Percentiles rank a stretch among this genome's conserved stretches.
These are phyloP conservation scores for Drosophila tsacasi DNA, from an alignment of 1,140 invertebrate species.

Conservation along the genomic window DNA sequence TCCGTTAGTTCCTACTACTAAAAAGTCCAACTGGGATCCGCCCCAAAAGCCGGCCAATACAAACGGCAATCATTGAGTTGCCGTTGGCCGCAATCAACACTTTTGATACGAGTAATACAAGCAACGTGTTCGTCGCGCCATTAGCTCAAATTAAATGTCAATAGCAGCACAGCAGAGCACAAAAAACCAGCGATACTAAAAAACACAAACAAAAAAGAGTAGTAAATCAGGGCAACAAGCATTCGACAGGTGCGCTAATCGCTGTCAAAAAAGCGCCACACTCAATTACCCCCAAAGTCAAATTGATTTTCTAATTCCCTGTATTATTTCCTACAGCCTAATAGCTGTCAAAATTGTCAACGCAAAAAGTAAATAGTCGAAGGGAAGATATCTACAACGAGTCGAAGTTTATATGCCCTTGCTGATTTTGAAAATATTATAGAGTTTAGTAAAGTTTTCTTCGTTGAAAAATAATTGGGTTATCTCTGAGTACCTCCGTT, in stretches of 20 bases:
- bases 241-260: slow-evolving; percentile 30
- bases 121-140: slow-evolving; percentile 59
- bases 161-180: slow-evolving; percentile 38
- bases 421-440: background rate
- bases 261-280: slow-evolving; percentile 41
- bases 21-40: background rate
- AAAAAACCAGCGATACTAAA: slow-evolving; percentile 6
- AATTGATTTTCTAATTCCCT: slow-evolving; percentile 45
- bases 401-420: slow-evolving; percentile 6
- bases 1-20: background rate
- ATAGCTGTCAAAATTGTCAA: slow-evolving; percentile 38
- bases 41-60: slow-evolving; percentile 36
- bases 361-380: background rate
- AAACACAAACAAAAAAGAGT: slow-evolving; percentile 1
- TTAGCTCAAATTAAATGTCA: slow-evolving; percentile 79
- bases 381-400: slow-evolving; percentile 5
- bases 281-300: slow-evolving; percentile 44
- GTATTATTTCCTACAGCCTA: slow-evolving; percentile 26
- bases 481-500: background rate
- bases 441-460: background rate
- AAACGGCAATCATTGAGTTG: slow-evolving; percentile 10
- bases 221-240: slow-evolving; percentile 21
- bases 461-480: background rate
- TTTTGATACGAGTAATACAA: slow-evolving; percentile 41
- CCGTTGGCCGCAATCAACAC: slow-evolving; percentile 37